Base-by-base conservation (phyloP, 2,113 vertebrate genomes). In the Todiramphus saurophagus region DNA sequence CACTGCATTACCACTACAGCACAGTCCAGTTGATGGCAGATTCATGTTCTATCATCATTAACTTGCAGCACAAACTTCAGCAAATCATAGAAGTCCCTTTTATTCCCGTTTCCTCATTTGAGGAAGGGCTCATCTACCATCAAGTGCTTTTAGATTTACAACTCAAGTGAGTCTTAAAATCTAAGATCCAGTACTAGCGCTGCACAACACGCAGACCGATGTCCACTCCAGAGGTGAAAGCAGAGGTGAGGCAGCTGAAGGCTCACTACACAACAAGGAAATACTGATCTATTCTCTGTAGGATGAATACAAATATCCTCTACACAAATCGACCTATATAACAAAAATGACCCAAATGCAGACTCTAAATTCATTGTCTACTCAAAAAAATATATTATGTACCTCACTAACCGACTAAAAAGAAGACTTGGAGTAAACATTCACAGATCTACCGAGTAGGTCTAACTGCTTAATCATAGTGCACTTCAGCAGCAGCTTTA, bases 131-230 rank as follows among this genome's bases (percentile, higher is more conserved):
- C 50, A 56, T 25, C n/a, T 74, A 64, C 35, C 31, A 74, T 24
- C 17, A 70, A 60, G 30, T 14, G 23, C 64, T 92, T 74, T 63
- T 41, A 81, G 25, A 68, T 67, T 74, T 67, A 66, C 20, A 81
- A 60, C 20, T 90, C 31, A 80, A 59, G 76, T 19, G 5, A 72
- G 56, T 46, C 80, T 67, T n/a, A 48, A 92, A 60, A 60, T 16
- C 10, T 31, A 31, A 60, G 24, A 84, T 91, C 41, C 27, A 21
- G 62, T 51, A 73, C 16, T 37, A 44, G 30, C 4, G 51, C 69
- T 46, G 68, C 11, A 30, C 0, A 1, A 69, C 35, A 70, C 0
- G 0, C 20, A 80, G 44, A 73, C 4, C 60, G 51, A 19, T 7
- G 31, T 41, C 43, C n/a, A 48, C 10, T 58, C 35, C n/a, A 28